Conservation (phyloP, 1,140 invertebrate genomes). For the Drosophila gunungcola region DNA sequence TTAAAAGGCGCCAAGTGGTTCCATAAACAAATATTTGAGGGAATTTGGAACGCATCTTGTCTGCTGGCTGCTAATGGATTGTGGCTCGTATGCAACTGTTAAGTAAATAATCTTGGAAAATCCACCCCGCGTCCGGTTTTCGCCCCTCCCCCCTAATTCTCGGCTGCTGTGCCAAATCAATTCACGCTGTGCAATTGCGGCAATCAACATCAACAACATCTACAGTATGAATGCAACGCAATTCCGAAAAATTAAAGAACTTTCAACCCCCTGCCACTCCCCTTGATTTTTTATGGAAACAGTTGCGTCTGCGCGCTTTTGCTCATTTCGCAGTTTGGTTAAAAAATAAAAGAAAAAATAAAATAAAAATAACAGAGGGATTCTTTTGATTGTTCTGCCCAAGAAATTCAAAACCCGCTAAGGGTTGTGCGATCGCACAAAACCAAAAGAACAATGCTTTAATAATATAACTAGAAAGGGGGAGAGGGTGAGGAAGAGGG, state of each 20-base stretch:
- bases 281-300: constrained; percentile 42
- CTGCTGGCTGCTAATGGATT: constrained; percentile 48
- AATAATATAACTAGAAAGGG: constrained; percentile 66
- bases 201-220: constrained; percentile 34
- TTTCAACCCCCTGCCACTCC: constrained; percentile 21
- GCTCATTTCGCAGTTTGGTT: constrained; percentile 64
- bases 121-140: constrained; percentile 6
- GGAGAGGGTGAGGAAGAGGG: constrained; percentile 16
- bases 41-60: constrained; percentile 46
- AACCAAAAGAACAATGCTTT: constrained; percentile 76
- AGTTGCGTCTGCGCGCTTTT: constrained; percentile 74
- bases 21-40: constrained; percentile 82
- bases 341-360: constrained; percentile 12
- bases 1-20: constrained; percentile 84
- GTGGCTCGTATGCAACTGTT: constrained; percentile 44
- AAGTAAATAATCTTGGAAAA: constrained; percentile 64
- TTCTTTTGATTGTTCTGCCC: constrained; percentile 57
- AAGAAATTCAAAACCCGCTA: constrained; percentile 76
- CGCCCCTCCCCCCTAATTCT: not conserved
- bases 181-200: constrained; percentile 68
- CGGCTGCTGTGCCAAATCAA: constrained; percentile 65
- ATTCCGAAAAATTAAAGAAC: constrained; percentile 22
- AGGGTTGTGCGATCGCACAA: constrained; percentile 65
- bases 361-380: constrained; percentile 39
- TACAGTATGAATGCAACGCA: constrained; percentile 30